phyloP scores from a whole-genome alignment of 2,797 vertebrate species.

The Ctenopoma multispine region DNA sequence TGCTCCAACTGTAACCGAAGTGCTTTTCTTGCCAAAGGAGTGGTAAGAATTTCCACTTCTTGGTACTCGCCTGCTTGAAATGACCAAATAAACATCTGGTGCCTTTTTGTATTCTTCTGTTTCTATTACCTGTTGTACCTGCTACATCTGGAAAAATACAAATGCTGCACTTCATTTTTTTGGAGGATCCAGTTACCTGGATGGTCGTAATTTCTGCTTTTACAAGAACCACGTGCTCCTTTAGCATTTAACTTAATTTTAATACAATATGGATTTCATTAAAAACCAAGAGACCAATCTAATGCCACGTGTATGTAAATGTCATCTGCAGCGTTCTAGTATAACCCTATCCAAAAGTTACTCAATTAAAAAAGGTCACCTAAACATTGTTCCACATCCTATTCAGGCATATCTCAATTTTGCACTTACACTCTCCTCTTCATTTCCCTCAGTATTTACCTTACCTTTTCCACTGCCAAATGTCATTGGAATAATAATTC shows the following conservation, averaged over 20 bases:
- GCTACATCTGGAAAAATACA: too few species aligned
- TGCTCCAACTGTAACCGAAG: too few species aligned
- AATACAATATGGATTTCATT: slow-evolving; percentile 59
- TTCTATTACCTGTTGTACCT: too few species aligned
- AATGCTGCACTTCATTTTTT: too few species aligned
- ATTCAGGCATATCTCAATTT: slow-evolving; percentile 56
- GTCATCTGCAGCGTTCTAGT: slow-evolving; percentile 47
- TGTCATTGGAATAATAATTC: slow-evolving; percentile 68
- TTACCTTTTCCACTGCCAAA: slow-evolving; percentile 30
- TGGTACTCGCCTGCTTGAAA: too few species aligned
- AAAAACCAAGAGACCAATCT: slow-evolving; percentile 44
- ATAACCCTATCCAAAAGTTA: slow-evolving; percentile 66
- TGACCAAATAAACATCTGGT: too few species aligned
- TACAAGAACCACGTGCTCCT: neutral
- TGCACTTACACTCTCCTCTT: slow-evolving; percentile 40
- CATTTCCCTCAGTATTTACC: slow-evolving; percentile 59
- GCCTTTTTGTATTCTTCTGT: too few species aligned
- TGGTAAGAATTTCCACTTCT: too few species aligned
- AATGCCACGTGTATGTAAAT: slow-evolving; percentile 68
- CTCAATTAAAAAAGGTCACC: slow-evolving; percentile 83
- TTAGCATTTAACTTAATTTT: slow-evolving; percentile 50
- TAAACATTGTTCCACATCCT: slow-evolving; percentile 50
- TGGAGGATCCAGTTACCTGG: too few species aligned
- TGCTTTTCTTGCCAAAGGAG: too few species aligned
- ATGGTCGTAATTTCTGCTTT: neutral